phyloP scores from a whole-genome alignment of 23 tunicate species.

The Halocynthia aurantium region DNA sequence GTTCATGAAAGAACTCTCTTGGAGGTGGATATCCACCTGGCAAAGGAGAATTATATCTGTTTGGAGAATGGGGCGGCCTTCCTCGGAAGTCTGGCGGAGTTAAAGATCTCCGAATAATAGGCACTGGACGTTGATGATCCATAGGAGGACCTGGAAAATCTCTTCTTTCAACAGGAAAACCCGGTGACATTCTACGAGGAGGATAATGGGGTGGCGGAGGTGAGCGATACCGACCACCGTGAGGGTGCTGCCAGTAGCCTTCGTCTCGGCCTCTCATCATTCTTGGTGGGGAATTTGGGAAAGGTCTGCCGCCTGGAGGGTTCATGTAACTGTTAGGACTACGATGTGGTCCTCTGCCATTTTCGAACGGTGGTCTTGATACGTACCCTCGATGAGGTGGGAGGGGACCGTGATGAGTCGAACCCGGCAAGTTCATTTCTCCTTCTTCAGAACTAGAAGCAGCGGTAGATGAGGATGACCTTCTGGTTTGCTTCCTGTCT shows the following conservation, averaged over 20 bases:
- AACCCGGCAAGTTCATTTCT: slow-evolving; percentile 8
- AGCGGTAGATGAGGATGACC: neutral
- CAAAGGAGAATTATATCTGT: neutral
- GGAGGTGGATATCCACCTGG: slow-evolving; percentile 22
- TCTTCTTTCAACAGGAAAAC: slow-evolving; percentile 12
- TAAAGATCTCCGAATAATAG: slow-evolving; percentile 7
- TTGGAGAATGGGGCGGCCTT: neutral
- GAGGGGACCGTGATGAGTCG: slow-evolving; percentile 2
- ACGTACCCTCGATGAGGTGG: slow-evolving; percentile 22
- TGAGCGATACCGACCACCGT: neutral
- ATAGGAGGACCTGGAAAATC: neutral
- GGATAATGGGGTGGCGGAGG: slow-evolving; percentile 19
- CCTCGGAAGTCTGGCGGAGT: slow-evolving; percentile 22
- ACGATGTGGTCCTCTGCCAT: slow-evolving; percentile 23
- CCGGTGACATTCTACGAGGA: slow-evolving; percentile 20
- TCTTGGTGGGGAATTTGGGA: slow-evolving; percentile 14
- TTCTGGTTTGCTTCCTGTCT: neutral
- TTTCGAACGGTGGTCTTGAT: slow-evolving; percentile 3
- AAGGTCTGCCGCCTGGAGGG: slow-evolving; percentile 6
- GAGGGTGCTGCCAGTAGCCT: slow-evolving; percentile 13
- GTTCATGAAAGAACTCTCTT: slow-evolving; percentile 16
- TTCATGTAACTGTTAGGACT: slow-evolving; percentile 7
- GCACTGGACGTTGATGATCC: neutral
- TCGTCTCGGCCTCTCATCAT: slow-evolving; percentile 18
- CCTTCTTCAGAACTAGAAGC: neutral